Conservation (phyloP, 2,888 invertebrate species). For the Teleogryllus oceanicus region DNA sequence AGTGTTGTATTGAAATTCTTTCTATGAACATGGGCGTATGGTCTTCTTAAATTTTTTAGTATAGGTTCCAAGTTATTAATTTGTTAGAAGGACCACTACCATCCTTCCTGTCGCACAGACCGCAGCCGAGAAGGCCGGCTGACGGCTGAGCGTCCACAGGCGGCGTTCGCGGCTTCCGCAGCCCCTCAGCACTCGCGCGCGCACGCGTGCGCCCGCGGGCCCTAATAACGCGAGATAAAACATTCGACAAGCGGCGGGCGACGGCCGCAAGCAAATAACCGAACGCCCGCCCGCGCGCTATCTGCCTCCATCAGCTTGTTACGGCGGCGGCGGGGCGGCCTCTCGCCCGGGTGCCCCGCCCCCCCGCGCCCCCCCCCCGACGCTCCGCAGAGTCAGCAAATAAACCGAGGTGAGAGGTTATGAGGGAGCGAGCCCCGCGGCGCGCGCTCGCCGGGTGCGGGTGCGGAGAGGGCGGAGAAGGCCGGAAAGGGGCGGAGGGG, state of each 20-base stretch:
- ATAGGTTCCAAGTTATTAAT: too few relatives aligned
- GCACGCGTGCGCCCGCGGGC: not conserved
- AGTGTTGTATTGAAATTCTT: too few relatives aligned
- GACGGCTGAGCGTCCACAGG: too few relatives aligned
- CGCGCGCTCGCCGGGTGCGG: not conserved
- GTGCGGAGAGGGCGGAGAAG: not conserved
- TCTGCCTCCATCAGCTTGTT: conserved; percentile 10
- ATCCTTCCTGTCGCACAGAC: too few relatives aligned
- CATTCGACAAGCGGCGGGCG: conserved; percentile 2
- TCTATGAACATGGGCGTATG: too few relatives aligned
- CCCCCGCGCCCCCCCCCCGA: not conserved
- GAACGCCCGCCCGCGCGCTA: not conserved
- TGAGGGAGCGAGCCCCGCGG: not conserved
- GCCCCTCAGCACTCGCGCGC: not conserved
- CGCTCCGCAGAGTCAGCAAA: not conserved
- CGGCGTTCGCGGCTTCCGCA: not conserved
- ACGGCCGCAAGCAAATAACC: not conserved
- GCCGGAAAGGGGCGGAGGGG: too few relatives aligned
- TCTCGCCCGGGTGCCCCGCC: not conserved
- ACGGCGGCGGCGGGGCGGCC: not conserved
- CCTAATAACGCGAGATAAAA: conserved; percentile 4
- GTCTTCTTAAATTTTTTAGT: too few relatives aligned
- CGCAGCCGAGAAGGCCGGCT: too few relatives aligned
- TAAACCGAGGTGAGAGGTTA: conserved; percentile 1
- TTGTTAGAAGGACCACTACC: too few relatives aligned